Conservation (phyloP, 2,113 vertebrate genomes). For the Felis catus region F.catus_Fca126_mat1.0 CM031414.1:130821001-130821500, state of each 20-base stretch:
- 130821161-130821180: not conserved
- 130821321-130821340: not conserved
- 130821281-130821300: not conserved
- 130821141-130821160: not conserved
- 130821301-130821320: not conserved
- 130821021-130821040: constrained; percentile 45
- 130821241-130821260: not conserved
- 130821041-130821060: not conserved
- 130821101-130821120: not conserved
- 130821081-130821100: not conserved
- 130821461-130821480: not conserved
- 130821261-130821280: not conserved
- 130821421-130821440: not conserved
- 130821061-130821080: constrained; percentile 50
- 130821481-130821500: not conserved
- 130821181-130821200: not conserved
- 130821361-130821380: not conserved
- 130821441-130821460: not conserved
- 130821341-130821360: not conserved
- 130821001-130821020: constrained; percentile 59
- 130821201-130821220: not conserved
- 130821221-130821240: not conserved
- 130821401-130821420: not conserved
- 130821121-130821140: not conserved
- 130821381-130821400: not conserved